Evolutionary conservation across 2,888 invertebrate genomes (phyloP).

Genomic region (Aleiodes leptofemur): DNA sequence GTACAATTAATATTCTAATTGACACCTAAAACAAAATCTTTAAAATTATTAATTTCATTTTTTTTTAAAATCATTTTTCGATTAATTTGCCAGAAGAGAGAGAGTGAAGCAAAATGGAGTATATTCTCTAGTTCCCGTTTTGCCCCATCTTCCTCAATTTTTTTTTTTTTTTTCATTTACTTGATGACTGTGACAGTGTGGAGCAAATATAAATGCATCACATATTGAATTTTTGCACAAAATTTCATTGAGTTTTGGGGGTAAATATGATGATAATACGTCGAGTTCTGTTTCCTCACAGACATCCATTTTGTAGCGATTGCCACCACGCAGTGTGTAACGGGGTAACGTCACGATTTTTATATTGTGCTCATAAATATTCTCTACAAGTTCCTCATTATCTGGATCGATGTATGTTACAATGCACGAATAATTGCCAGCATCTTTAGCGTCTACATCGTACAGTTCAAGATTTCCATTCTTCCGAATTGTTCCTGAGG

Average conservation of each 20-base stretch:
- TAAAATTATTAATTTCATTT: conserved; percentile 16
- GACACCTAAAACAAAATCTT: conserved; percentile 47
- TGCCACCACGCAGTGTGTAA: conserved; percentile 63
- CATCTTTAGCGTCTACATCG: conserved; percentile 63
- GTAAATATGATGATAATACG: conserved; percentile 59
- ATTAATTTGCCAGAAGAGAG: background rate
- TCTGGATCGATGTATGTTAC: conserved; percentile 64
- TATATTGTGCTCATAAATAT: conserved; percentile 60
- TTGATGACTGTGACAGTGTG: conserved; percentile 61
- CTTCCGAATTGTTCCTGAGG: conserved; percentile 60
- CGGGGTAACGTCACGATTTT: conserved; percentile 65
- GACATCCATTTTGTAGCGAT: conserved; percentile 60
- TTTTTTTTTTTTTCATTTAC: conserved; percentile 48
- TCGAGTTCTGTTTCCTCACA: conserved; percentile 65
- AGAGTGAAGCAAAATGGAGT: background rate
- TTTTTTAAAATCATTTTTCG: background rate
- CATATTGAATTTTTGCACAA: conserved; percentile 63
- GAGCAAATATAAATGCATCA: conserved; percentile 62
- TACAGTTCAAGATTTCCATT: conserved; percentile 64
- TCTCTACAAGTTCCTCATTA: conserved; percentile 62
- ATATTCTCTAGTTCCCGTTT: background rate
- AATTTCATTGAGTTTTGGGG: conserved; percentile 62
- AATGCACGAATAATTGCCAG: conserved; percentile 66
- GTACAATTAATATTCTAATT: conserved; percentile 54
- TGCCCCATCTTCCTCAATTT: background rate